These are phyloP conservation scores for Thunnus maccoyii DNA, from an alignment of 2,113 vertebrate species.

Conservation along the genomic window DNA sequence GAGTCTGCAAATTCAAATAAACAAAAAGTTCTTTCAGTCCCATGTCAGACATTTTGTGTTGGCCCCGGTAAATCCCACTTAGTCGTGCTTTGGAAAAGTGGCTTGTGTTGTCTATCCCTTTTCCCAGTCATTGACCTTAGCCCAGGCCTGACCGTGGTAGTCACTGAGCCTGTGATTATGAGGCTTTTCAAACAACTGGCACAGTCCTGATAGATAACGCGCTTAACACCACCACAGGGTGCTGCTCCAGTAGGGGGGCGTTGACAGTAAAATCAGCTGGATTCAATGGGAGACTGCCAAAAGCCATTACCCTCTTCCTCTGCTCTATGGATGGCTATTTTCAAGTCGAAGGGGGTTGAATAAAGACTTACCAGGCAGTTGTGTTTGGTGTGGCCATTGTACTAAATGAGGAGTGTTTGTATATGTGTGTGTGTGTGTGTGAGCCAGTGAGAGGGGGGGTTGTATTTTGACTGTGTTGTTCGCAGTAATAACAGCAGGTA, in stretches of 20 bases:
- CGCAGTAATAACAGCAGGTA: conserved; percentile 3
- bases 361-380: conserved; percentile 33
- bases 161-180: conserved; percentile 71
- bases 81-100: conserved; percentile 37
- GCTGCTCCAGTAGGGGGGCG: conserved; percentile 46
- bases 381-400: conserved; percentile 43
- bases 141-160: conserved; percentile 39
- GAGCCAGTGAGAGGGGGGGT: neutral
- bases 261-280: conserved; percentile 67
- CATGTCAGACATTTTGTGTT: conserved; percentile 26
- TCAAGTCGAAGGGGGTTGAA: conserved; percentile 23
- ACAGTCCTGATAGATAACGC: conserved; percentile 60
- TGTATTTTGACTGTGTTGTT: conserved; percentile 16
- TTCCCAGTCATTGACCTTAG: conserved; percentile 55
- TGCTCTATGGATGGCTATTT: conserved; percentile 45
- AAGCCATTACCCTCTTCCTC: conserved; percentile 67
- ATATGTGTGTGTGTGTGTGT: conserved; percentile 2
- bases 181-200: conserved; percentile 69
- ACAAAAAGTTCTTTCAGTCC: conserved; percentile 7
- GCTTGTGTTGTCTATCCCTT: conserved; percentile 42
- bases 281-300: conserved; percentile 64
- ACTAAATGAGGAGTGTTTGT: conserved; percentile 36
- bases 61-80: conserved; percentile 22
- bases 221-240: conserved; percentile 67
- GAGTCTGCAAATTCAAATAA: neutral